A percentile compares a stretch with the other conserved stretches of the same genome.
Conservation (phyloP, 1,140 invertebrate species). For the Lucilia sericata region DNA sequence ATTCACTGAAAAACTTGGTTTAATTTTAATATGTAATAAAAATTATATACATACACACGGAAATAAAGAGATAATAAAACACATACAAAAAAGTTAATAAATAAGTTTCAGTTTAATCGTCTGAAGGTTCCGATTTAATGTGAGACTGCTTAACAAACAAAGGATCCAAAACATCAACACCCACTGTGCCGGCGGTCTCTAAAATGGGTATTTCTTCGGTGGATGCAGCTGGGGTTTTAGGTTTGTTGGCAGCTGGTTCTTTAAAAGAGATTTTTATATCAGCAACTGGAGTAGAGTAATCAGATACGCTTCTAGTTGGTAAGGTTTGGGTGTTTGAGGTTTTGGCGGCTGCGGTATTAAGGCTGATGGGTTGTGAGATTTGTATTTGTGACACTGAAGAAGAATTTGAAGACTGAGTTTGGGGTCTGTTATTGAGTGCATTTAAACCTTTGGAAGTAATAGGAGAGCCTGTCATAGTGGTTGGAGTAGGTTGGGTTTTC, state of each 20-base stretch:
- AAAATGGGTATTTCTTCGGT: constrained; percentile 10
- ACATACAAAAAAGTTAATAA: background rate
- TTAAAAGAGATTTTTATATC: background rate
- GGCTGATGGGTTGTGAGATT: constrained; percentile 11
- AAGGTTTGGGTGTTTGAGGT: background rate
- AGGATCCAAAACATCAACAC: constrained; percentile 13
- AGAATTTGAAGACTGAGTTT: no score
- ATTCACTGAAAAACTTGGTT: no score
- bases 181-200: constrained; percentile 27
- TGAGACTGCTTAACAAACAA: background rate
- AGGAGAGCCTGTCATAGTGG: no score
- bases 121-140: constrained; percentile 17
- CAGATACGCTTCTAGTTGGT: background rate
- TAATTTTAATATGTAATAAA: background rate
- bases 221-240: background rate
- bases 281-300: no score
- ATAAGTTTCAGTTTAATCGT: background rate
- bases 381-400: constrained; percentile 1
- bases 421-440: no score
- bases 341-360: background rate
- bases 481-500: no score
- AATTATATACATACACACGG: background rate
- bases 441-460: no score
- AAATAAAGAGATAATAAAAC: no score
- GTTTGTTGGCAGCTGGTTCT: background rate